Conservation (phyloP, 2,797 vertebrate species). For the Argyrosomus regius region DNA sequence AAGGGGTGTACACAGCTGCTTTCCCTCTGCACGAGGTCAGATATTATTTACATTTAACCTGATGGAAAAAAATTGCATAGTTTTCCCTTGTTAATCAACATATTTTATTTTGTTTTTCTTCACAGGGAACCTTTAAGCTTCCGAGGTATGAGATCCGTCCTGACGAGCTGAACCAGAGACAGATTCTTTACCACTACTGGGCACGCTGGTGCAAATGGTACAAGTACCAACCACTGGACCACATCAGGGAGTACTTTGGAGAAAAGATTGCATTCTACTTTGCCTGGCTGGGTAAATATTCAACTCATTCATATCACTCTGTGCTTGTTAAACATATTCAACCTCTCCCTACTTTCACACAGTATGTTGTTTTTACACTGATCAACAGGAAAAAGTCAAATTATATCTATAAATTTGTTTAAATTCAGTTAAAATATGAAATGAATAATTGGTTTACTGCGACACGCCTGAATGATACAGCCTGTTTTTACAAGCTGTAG, state of each 20-base stretch:
- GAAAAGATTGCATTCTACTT: conserved; percentile 90
- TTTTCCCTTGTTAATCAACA: neutral
- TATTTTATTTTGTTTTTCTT: neutral
- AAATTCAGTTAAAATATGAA: neutral
- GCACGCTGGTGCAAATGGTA: conserved; percentile 88
- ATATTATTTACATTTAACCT: neutral
- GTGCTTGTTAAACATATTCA: neutral
- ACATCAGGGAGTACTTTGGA: conserved; percentile 88
- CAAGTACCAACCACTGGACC: conserved; percentile 89
- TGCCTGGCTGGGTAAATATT: conserved; percentile 86
- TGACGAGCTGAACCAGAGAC: conserved; percentile 85
- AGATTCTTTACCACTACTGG: conserved; percentile 87
- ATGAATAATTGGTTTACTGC: neutral
- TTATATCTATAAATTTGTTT: neutral
- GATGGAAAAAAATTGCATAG: accelerated
- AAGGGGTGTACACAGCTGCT: conserved; percentile 84
- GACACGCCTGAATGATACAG: no score
- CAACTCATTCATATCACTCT: neutral
- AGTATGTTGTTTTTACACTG: neutral
- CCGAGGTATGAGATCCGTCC: conserved; percentile 71
- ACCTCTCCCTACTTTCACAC: neutral
- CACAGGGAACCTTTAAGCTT: conserved; percentile 84
- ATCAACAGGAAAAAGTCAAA: neutral
- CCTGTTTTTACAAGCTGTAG: no score
- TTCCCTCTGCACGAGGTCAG: conserved; percentile 87